Evolutionary conservation across 2,797 vertebrate species (phyloP).

Genomic region (Rhabdophis nuchalis): DNA sequence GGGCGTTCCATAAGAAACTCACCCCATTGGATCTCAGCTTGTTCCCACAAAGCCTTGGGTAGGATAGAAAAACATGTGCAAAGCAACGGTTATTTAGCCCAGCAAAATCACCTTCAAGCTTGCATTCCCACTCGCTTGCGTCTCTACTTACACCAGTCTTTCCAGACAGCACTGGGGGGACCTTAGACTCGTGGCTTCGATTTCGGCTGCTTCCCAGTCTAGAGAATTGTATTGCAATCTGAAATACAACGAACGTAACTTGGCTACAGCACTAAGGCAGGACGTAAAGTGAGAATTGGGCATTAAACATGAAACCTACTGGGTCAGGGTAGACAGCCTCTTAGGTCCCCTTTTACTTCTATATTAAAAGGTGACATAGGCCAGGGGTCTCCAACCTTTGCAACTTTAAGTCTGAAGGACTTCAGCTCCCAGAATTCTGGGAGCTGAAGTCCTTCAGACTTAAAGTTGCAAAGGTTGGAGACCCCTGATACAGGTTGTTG

Average conservation of each 20-base stretch:
- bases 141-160: conserved; percentile 55
- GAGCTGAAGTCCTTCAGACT: too few relatives aligned
- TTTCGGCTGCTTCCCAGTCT: conserved; percentile 61
- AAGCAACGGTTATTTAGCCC: not conserved
- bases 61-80: too few relatives aligned
- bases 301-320: too few relatives aligned
- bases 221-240: conserved; percentile 71
- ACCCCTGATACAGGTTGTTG: too few relatives aligned
- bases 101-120: not conserved
- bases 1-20: conserved; percentile 64
- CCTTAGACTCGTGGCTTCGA: conserved; percentile 66
- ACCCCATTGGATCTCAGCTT: conserved; percentile 68
- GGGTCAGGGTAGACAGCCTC: too few relatives aligned
- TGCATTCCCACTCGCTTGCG: not conserved
- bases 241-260: not conserved
- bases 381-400: too few relatives aligned
- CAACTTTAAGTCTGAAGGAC: too few relatives aligned
- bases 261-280: not conserved
- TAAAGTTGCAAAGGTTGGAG: too few relatives aligned
- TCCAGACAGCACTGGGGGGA: conserved; percentile 66
- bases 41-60: conserved; percentile 70
- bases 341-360: too few relatives aligned
- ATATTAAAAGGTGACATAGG: too few relatives aligned
- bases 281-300: too few relatives aligned
- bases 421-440: too few relatives aligned